Conservation (phyloP, 2,888 invertebrate species). For the Trissolcus japonicus region DNA sequence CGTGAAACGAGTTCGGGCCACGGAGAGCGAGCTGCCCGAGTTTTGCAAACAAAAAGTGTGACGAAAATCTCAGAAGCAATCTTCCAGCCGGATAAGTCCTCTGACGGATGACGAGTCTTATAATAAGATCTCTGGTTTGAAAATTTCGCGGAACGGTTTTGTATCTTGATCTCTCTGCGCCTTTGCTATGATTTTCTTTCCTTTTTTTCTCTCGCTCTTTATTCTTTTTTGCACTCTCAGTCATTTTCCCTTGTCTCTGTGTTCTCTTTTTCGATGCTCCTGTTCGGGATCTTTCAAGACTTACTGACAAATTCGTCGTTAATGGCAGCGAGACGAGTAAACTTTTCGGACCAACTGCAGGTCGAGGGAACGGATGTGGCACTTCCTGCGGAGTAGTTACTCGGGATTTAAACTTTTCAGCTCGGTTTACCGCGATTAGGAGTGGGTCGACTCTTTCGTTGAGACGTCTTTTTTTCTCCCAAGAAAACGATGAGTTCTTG, state of each 20-base stretch:
- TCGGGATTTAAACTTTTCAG: conserved; percentile 64
- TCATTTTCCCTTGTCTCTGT: not conserved
- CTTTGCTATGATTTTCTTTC: not conserved
- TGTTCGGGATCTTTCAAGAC: conserved; percentile 33
- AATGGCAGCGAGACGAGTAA: conserved; percentile 29
- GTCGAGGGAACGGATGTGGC: conserved; percentile 15
- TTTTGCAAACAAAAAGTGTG: conserved; percentile 13
- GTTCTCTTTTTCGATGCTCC: not conserved
- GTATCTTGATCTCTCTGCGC: conserved; percentile 2
- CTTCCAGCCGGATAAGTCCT: conserved; percentile 6
- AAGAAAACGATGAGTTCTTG: conserved; percentile 38
- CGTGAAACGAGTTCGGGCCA: conserved; percentile 55
- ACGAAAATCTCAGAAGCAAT: conserved; percentile 24
- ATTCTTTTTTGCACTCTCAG: not conserved
- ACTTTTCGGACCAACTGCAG: conserved; percentile 24
- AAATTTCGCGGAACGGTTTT: not conserved
- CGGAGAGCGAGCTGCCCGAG: conserved; percentile 13
- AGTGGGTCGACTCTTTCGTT: conserved; percentile 41
- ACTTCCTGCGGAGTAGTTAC: conserved; percentile 55
- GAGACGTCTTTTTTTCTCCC: conserved; percentile 45
- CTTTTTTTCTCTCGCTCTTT: not conserved
- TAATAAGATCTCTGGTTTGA: not conserved
- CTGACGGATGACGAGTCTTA: not conserved
- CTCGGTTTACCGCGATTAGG: conserved; percentile 64
- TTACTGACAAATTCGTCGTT: conserved; percentile 55